A percentile compares a stretch with the other conserved stretches of the same genome.
Conservation (phyloP, 2,888 invertebrate genomes). For the Paralinhomoeus sp. region DNA sequence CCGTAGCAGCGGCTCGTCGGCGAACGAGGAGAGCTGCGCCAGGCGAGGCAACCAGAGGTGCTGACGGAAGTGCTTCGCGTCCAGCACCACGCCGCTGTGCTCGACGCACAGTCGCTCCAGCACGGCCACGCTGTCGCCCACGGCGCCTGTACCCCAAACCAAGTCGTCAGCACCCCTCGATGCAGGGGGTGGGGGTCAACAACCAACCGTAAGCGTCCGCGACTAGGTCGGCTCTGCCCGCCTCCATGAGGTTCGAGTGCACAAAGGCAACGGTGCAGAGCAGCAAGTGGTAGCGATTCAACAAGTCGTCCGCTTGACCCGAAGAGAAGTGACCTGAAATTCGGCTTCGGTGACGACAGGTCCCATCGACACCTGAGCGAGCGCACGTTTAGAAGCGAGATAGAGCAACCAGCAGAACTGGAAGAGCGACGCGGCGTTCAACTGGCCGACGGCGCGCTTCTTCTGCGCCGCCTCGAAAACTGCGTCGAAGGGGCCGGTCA, state of each 20-base stretch:
- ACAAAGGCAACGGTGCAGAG: constrained; percentile 56
- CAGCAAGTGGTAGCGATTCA: constrained; percentile 73
- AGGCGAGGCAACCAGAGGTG: constrained; percentile 46
- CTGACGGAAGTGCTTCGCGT: constrained; percentile 69
- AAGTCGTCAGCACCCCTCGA: no score
- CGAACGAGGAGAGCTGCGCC: no score
- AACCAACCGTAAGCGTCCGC: not conserved
- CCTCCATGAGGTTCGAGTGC: not conserved
- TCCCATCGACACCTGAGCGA: not conserved
- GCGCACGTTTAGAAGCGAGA: constrained; percentile 43
- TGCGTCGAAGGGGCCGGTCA: constrained; percentile 34
- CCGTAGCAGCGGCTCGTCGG: no score
- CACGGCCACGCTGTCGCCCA: constrained; percentile 1
- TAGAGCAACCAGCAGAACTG: constrained; percentile 84
- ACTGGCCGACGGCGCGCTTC: constrained; percentile 23
- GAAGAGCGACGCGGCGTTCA: constrained; percentile 54
- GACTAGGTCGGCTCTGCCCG: not conserved
- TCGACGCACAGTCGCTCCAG: constrained; percentile 48
- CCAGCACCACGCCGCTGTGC: constrained; percentile 56
- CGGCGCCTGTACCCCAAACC: no score
- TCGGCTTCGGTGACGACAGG: no score
- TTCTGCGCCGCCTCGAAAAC: constrained; percentile 37
- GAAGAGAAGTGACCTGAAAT: constrained; percentile 37
- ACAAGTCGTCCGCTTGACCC: constrained; percentile 65
- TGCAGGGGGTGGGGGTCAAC: no score